Base-by-base conservation (phyloP, 2,888 invertebrate species). In the Habroteleia sp. region DNA sequence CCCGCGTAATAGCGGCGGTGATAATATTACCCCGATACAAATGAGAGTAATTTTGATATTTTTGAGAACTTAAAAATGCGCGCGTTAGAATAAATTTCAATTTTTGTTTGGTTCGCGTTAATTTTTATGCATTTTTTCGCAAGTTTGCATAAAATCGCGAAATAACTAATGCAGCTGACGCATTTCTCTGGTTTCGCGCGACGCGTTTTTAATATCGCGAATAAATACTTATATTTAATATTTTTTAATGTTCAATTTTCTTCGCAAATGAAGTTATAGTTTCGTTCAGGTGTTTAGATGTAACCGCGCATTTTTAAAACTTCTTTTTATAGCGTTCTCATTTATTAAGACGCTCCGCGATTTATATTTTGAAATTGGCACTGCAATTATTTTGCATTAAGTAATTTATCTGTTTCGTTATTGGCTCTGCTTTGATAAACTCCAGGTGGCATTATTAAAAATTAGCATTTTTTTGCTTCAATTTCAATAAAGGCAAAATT, bases 171-270 rank as follows among this genome's bases (percentile, higher is more conserved):
- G 48, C 46, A 41, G 31, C 41, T 37, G 50, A 31, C 39, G 50
- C 11, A 23, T 35, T 7, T 20, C 54, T 37, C 35, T 3, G 16
- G 7, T 14, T 41, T 29, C 62, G 35, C 25, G 20, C 37, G 23
- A 39, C 50, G 63, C 60, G 60, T 42, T 52, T 37, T 23, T 54
- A 62, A 74, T 66, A 63, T 16, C 46, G 33, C 33, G 39, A 8
- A 25, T 37, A 48, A 50, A 54, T 41, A 35, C 23, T n/a, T 14
- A 17, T 16, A 27, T 44, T 54, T 46, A 42, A 58, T 17, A 58
- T 50, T 41, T 58, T 66, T 58, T 66, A 48, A 54, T 27, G 56
- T 56, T 33, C 66, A 68, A 56, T 68, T 68, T 56, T 25, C 23
- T 58, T 58, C 41, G 1, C 14, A 50, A 68, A 56, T 41, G 35